A percentile compares a stretch with the other conserved stretches of the same genome.
phyloP scores from a whole-genome alignment of 2,113 vertebrate genomes.

The Forbesichthys papilliferus region DNA sequence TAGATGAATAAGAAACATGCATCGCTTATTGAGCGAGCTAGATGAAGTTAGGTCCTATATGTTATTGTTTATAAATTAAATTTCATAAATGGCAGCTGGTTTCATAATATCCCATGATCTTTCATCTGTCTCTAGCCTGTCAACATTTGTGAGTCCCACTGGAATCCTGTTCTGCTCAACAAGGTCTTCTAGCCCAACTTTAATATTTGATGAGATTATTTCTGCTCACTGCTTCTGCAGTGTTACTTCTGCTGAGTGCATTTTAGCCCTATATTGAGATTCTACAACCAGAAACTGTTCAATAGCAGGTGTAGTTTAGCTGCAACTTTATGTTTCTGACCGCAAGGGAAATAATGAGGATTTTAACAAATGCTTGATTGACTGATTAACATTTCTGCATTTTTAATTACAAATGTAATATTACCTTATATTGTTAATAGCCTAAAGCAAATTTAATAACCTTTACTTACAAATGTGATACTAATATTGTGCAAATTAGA shows the following conservation, averaged over 20 bases:
- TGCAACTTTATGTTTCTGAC: conserved; percentile 16
- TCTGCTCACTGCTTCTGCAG: conserved; percentile 69
- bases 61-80: neutral
- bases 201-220: conserved; percentile 82
- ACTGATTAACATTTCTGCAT: neutral
- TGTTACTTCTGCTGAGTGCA: conserved; percentile 37
- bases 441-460: too few relatives aligned
- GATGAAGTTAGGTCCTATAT: neutral
- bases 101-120: conserved; percentile 44
- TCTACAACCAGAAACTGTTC: conserved; percentile 15
- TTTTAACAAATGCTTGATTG: conserved; percentile 3
- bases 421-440: too few relatives aligned
- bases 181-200: conserved; percentile 62
- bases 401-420: too few relatives aligned
- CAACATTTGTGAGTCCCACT: conserved; percentile 36
- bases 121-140: neutral
- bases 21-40: neutral
- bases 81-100: conserved; percentile 49
- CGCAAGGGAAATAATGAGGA: neutral
- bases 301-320: conserved; percentile 19
- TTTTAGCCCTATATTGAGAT: conserved; percentile 33
- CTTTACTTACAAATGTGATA: too few relatives aligned
- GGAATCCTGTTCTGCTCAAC: conserved; percentile 45
- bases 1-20: neutral
- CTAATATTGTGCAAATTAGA: too few relatives aligned